Evolutionary conservation across 1,140 invertebrate genomes (phyloP).

Genomic region (Nymphalis io): DNA sequence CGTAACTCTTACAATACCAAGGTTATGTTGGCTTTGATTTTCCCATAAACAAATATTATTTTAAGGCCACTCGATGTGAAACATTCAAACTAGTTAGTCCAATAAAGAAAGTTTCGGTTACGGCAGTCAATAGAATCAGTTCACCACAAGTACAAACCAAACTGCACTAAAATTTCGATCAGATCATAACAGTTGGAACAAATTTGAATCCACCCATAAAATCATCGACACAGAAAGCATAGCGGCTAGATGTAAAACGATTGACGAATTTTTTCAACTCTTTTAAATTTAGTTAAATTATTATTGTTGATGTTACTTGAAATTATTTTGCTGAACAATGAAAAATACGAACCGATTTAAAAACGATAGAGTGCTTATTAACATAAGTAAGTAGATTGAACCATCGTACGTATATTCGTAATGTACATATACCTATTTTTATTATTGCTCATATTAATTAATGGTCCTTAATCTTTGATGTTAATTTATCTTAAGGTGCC

Average conservation of each 20-base stretch:
- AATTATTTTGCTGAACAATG: not conserved
- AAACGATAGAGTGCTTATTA: no score
- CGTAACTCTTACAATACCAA: constrained; percentile 13
- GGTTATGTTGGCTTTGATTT: constrained; percentile 23
- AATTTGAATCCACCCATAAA: constrained; percentile 9
- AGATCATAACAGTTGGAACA: constrained; percentile 1
- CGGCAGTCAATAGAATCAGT: constrained; percentile 15
- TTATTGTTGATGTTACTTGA: not conserved
- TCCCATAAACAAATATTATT: constrained; percentile 13
- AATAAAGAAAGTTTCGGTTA: constrained; percentile 22
- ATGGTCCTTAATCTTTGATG: no score
- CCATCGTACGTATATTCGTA: no score
- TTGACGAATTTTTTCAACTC: not conserved
- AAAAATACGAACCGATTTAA: no score
- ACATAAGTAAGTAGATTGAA: no score
- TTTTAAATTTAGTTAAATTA: not conserved
- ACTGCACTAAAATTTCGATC: constrained; percentile 20
- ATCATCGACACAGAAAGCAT: constrained; percentile 15
- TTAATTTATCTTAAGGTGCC: no score
- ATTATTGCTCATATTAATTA: no score
- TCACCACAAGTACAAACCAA: constrained; percentile 14
- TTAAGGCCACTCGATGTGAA: constrained; percentile 14
- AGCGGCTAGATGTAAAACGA: not conserved
- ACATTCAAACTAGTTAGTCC: constrained; percentile 12
- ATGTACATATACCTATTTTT: no score